Conservation (phyloP, 2,797 vertebrate species). For the Sebastes hubbsi region DNA sequence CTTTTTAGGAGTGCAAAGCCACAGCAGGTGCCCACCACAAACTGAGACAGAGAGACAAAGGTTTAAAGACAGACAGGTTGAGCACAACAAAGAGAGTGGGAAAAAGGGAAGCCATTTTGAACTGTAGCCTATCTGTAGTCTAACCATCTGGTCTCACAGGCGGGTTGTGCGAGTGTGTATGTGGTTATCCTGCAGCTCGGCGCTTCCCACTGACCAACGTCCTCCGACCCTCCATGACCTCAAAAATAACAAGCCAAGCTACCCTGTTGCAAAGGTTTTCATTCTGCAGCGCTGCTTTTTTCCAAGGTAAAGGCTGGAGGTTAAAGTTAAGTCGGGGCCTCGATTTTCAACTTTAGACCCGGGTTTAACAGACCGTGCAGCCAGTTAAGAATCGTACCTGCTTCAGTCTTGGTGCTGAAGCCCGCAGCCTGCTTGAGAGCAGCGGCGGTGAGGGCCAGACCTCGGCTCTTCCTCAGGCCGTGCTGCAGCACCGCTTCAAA, state of each 20-base stretch:
- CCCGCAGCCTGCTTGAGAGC: constrained; percentile 96
- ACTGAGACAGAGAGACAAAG: not conserved
- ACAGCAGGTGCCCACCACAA: constrained; percentile 11
- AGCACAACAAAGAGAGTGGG: not conserved
- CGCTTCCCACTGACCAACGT: not conserved
- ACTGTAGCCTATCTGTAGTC: constrained; percentile 1
- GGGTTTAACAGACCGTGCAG: not conserved
- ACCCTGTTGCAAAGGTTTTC: not conserved
- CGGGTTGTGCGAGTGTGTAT: not conserved
- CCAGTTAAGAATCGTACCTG: constrained; percentile 77
- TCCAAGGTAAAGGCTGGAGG: not conserved
- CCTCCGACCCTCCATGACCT: not conserved
- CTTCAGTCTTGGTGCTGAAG: constrained; percentile 92
- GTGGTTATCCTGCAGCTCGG: constrained; percentile 23
- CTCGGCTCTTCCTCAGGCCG: constrained; percentile 92
- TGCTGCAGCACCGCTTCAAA: constrained; percentile 96
- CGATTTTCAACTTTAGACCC: not conserved
- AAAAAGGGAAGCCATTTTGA: constrained; percentile 19
- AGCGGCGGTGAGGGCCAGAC: constrained; percentile 93
- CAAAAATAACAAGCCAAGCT: constrained; percentile 1
- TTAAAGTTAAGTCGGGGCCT: not conserved
- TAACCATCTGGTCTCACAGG: constrained; percentile 62
- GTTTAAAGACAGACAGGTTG: constrained; percentile 3
- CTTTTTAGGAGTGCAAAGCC: not conserved
- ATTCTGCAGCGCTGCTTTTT: not conserved